Evolutionary conservation across 2,797 vertebrate genomes (phyloP), one percentile per base, ranked within the genome.

Genomic region (Allobates femoralis): DNA sequence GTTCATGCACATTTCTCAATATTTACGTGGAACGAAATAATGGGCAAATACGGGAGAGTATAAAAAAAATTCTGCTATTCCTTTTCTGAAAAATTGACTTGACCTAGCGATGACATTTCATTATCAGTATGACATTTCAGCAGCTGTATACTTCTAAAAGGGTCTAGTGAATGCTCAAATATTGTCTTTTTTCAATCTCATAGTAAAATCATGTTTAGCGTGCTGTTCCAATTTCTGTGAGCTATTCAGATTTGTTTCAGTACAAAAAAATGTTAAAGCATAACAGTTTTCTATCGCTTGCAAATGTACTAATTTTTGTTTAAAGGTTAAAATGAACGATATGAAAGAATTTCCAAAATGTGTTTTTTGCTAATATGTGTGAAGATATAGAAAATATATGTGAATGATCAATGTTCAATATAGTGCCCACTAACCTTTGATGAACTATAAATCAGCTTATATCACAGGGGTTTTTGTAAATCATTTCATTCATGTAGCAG

Each of bases 71-170:
- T 18, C 71, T 82, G 82, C 62, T 55, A 80, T 83, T 74, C 19
- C 26, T 82, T 88, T 90, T 89, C 90, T 89, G 84, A 90, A 78
- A 86, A 84, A 62, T 85, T 91, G 89, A 90, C 85, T 85, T 89
- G 86, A 85, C 90, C 87, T 89, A 79, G 88, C 81, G 32, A 86
- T 90, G 89, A 89, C 87, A 89, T 91, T 91, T 90, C 89, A 89
- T 90, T 90, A 91, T 90, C 90, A 90, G 89, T 80, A 81, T 89
- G 89, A 88, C 89, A 86, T 90, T 91, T 86, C 53, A 3, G 1
- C 75, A 90, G 75, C 89, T 89, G 89, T 90, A 21, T 60, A 64
- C 64, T 87, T 66, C 81, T 88, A 80, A 82, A 84, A 84, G 67
- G 73, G 41, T 81, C 79, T 81, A 23, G 34, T 56, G 60, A 81